Evolutionary conservation across 2,888 invertebrate genomes (phyloP).

Genomic region (Pyrrhosoma nymphula): DNA sequence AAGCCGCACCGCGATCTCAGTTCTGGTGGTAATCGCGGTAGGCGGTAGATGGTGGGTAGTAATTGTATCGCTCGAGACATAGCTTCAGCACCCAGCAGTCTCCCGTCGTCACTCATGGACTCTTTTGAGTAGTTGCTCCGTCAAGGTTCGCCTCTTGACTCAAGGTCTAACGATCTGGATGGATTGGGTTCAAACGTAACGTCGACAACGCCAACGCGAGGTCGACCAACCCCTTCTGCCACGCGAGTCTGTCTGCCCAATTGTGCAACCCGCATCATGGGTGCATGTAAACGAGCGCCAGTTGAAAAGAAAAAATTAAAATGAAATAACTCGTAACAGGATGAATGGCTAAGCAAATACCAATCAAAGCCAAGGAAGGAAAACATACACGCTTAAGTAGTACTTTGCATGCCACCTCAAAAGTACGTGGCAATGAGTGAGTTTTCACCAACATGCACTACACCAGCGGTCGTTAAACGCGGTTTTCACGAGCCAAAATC

Average conservation of each 20-base stretch:
- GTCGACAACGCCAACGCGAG: not conserved
- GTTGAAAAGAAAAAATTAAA: too few relatives aligned
- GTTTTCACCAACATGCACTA: too few relatives aligned
- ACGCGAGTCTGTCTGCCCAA: not conserved
- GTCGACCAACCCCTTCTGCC: constrained; percentile 3
- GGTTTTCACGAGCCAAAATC: too few relatives aligned
- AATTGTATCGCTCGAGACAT: not conserved
- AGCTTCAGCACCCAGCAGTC: constrained; percentile 32
- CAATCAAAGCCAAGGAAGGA: too few relatives aligned
- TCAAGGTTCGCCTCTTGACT: not conserved
- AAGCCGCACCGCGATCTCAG: not conserved
- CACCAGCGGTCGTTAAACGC: too few relatives aligned
- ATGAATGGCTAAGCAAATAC: too few relatives aligned
- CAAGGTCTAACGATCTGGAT: constrained; percentile 30
- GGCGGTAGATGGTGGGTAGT: too few relatives aligned
- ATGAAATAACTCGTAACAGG: too few relatives aligned
- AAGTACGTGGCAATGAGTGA: too few relatives aligned
- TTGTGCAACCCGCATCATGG: constrained; percentile 41
- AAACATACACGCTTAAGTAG: too few relatives aligned
- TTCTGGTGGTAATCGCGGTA: not conserved
- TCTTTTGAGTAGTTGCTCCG: constrained; percentile 7
- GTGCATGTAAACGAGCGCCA: too few relatives aligned
- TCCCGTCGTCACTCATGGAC: not conserved
- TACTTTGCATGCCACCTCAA: too few relatives aligned
- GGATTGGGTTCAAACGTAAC: constrained; percentile 53